Evolutionary conservation across 2,797 vertebrate species (phyloP).

Genomic region (Choloepus didactylus): DNA sequence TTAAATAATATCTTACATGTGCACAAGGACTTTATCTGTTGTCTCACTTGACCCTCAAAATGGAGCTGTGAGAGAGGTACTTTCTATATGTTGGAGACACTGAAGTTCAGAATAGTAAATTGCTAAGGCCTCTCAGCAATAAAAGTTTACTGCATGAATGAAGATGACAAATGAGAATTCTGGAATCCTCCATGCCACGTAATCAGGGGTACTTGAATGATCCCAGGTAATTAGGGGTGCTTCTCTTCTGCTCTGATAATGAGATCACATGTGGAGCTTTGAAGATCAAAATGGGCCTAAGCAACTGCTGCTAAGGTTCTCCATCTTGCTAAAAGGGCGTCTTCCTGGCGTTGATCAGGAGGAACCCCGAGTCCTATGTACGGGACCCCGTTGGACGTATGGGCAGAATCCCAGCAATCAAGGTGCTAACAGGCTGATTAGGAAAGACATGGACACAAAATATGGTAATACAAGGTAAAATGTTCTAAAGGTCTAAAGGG

Average conservation of each 20-base stretch:
- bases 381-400: neutral
- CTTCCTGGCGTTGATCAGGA: neutral
- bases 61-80: neutral
- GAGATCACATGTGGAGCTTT: neutral
- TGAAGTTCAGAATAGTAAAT: neutral
- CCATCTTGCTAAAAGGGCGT: neutral
- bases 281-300: neutral
- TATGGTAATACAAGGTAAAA: neutral
- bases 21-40: neutral
- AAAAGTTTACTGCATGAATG: slow-evolving; percentile 6
- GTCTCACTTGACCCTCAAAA: neutral
- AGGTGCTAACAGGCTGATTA: neutral
- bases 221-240: neutral
- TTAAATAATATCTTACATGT: neutral
- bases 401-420: neutral
- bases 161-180: slow-evolving; percentile 44
- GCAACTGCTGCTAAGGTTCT: neutral
- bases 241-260: slow-evolving; percentile 31
- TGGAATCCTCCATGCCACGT: neutral
- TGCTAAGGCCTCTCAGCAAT: slow-evolving; percentile 41
- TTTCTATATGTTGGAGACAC: neutral
- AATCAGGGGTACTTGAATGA: neutral
- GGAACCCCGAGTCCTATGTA: neutral
- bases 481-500: slow-evolving; percentile 24
- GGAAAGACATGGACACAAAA: neutral